Percentiles rank a stretch among this genome's conserved stretches.
Conservation (phyloP, 2,113 vertebrate genomes). For the Aegotheles bennettii region DNA sequence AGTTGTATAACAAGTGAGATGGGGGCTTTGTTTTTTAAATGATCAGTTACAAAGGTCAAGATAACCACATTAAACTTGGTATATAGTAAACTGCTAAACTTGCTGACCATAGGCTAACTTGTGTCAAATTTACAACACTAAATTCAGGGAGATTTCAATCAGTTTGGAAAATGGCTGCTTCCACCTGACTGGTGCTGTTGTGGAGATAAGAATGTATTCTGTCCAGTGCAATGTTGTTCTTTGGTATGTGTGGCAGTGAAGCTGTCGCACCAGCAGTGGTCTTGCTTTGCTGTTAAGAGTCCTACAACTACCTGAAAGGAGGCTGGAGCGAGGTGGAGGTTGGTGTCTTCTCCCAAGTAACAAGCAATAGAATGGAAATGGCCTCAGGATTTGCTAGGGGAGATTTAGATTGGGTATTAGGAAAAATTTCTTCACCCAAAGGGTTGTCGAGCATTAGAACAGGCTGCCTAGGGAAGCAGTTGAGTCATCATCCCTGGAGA, state of each 20-base stretch:
- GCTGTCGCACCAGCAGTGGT: background rate
- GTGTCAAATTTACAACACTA: background rate
- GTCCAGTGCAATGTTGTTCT: fast-evolving
- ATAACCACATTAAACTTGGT: background rate
- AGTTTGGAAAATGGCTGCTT: background rate
- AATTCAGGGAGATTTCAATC: background rate
- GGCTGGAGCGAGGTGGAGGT: too few relatives aligned
- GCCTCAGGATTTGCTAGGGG: too few relatives aligned
- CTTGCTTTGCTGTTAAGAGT: background rate
- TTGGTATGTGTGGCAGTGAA: fast-evolving
- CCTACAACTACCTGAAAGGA: too few relatives aligned
- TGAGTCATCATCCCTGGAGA: too few relatives aligned
- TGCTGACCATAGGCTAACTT: background rate
- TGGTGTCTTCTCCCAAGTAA: too few relatives aligned
- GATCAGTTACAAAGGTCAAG: background rate
- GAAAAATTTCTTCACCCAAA: too few relatives aligned
- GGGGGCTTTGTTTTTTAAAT: background rate
- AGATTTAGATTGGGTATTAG: too few relatives aligned
- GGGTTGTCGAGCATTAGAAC: too few relatives aligned
- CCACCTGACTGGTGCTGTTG: background rate
- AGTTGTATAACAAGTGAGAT: background rate
- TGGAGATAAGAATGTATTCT: background rate
- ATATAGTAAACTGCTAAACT: background rate
- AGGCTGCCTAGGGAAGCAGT: too few relatives aligned
- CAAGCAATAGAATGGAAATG: too few relatives aligned